A percentile compares a stretch with the other conserved stretches of the same genome.
These are phyloP conservation scores for Maconellicoccus hirsutus DNA, from an alignment of 1,140 invertebrate species.

Conservation along the genomic window DNA sequence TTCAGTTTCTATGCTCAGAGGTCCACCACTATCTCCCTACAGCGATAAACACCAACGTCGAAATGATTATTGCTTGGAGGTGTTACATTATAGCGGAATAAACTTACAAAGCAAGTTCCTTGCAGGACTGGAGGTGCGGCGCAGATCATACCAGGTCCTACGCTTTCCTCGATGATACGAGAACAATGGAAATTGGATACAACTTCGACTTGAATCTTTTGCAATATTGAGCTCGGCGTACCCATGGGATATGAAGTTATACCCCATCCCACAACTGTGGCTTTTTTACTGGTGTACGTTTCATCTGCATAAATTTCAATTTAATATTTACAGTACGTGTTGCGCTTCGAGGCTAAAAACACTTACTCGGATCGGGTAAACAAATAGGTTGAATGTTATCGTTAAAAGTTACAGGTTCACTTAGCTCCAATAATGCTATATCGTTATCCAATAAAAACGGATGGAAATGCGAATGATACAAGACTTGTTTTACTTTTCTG, in stretches of 20 bases:
- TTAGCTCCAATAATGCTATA: conserved; percentile 43
- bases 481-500: conserved; percentile 32
- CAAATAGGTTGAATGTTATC: conserved; percentile 42
- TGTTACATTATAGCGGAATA: neutral
- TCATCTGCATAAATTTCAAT: conserved; percentile 30
- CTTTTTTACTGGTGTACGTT: conserved; percentile 34
- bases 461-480: conserved; percentile 37
- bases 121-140: conserved; percentile 33
- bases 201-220: conserved; percentile 33
- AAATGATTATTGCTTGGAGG: neutral
- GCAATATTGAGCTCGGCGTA: conserved; percentile 32
- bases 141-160: conserved; percentile 34
- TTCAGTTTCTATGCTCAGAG: conserved; percentile 32
- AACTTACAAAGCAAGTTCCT: conserved; percentile 37
- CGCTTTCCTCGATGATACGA: conserved; percentile 31
- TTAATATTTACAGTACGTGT: neutral
- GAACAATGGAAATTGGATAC: conserved; percentile 33
- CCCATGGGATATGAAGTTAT: conserved; percentile 36
- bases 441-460: conserved; percentile 38
- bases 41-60: conserved; percentile 13
- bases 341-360: neutral
- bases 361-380: conserved; percentile 34
- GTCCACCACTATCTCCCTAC: conserved; percentile 35
- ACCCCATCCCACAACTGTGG: conserved; percentile 39
- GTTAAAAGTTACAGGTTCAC: conserved; percentile 36